phyloP scores from a whole-genome alignment of 2,888 invertebrate genomes.

The Siphlonurus alternatus region DNA sequence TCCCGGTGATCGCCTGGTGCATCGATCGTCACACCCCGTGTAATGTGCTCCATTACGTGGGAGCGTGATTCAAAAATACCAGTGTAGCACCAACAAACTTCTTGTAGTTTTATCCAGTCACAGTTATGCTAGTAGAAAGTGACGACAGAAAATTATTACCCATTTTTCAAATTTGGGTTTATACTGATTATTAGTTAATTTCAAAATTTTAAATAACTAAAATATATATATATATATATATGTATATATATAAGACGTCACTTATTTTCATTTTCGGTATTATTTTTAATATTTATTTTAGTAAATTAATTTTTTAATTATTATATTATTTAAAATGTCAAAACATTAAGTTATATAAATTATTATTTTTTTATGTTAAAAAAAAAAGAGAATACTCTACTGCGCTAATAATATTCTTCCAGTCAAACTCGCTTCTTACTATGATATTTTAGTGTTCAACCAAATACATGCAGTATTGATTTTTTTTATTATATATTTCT shows the following conservation, averaged over 20 bases:
- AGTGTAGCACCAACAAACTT: neutral
- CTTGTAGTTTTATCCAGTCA: neutral
- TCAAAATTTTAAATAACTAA: too few relatives aligned
- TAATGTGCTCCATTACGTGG: conserved; percentile 2
- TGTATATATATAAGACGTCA: too few relatives aligned
- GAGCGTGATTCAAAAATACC: neutral
- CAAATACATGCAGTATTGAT: neutral
- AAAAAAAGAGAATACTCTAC: neutral
- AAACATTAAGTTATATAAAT: neutral
- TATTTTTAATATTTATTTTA: too few relatives aligned
- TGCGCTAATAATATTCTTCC: neutral
- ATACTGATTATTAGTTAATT: too few relatives aligned
- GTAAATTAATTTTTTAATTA: neutral
- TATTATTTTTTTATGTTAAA: neutral
- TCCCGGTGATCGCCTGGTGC: conserved; percentile 5
- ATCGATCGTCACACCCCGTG: conserved; percentile 1
- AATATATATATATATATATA: too few relatives aligned
- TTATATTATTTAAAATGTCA: neutral
- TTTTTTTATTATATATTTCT: too few relatives aligned
- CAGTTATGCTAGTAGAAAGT: neutral
- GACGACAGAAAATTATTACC: neutral
- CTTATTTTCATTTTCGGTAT: too few relatives aligned
- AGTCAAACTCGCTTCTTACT: neutral
- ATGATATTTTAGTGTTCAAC: neutral
- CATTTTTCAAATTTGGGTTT: too few relatives aligned